Evolutionary conservation across 2,888 invertebrate species (phyloP).

Genomic region (Apotomis turbidana): DNA sequence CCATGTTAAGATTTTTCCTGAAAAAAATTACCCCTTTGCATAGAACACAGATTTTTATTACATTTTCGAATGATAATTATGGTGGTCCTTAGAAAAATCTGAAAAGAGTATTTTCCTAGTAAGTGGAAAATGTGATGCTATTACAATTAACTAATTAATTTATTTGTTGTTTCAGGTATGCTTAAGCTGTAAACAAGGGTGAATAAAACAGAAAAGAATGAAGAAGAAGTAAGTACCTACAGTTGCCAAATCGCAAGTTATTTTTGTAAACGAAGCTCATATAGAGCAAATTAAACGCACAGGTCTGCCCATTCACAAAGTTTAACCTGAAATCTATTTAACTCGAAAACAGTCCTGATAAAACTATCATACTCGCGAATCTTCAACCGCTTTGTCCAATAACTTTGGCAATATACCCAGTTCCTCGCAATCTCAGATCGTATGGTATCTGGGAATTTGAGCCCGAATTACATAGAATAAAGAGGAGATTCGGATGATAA

Average conservation of each 20-base stretch:
- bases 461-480: background rate
- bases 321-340: conserved; percentile 23
- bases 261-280: conserved; percentile 5
- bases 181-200: background rate
- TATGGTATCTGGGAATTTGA: background rate
- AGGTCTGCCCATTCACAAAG: conserved; percentile 1
- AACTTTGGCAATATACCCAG: conserved; percentile 31
- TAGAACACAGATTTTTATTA: no score
- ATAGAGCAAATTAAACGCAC: conserved; percentile 1
- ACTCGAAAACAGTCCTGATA: conserved; percentile 21
- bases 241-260: background rate
- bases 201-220: no score
- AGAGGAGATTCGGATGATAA: background rate
- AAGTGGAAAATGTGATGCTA: background rate
- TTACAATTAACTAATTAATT: background rate
- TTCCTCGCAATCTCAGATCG: background rate
- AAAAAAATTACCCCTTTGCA: no score
- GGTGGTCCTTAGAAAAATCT: no score
- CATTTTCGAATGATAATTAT: no score
- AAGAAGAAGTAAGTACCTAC: background rate
- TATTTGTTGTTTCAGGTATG: conserved; percentile 28
- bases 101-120: no score
- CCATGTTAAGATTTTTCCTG: no score
- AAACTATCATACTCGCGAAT: conserved; percentile 11
- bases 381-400: conserved; percentile 33